Conservation (phyloP, 2,888 invertebrate genomes). For the Melinaea marsaeus region DNA sequence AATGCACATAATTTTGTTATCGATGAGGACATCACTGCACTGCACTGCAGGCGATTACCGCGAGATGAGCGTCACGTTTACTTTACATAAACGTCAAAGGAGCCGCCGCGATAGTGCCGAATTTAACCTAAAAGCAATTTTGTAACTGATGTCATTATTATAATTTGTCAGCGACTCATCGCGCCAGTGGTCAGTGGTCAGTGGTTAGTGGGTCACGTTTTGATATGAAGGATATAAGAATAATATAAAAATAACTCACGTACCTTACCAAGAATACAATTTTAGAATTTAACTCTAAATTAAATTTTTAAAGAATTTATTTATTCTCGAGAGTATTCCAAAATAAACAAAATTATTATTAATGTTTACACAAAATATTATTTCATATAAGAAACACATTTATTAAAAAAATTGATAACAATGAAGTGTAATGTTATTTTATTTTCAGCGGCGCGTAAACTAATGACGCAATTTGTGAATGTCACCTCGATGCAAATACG, state of each 20-base stretch:
- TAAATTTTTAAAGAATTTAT: too few species aligned
- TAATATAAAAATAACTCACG: too few species aligned
- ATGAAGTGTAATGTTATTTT: neutral
- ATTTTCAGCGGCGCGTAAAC: slow-evolving; percentile 9
- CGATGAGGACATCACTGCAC: slow-evolving; percentile 23
- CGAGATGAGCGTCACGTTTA: slow-evolving; percentile 57
- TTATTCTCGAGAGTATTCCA: neutral
- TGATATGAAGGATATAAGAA: neutral
- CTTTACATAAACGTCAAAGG: slow-evolving; percentile 63
- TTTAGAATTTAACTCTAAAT: too few species aligned
- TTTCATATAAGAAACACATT: neutral
- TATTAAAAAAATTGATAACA: neutral
- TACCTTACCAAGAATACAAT: too few species aligned
- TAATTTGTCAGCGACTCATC: neutral
- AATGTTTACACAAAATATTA: neutral
- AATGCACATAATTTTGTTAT: slow-evolving; percentile 7
- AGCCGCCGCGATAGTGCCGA: slow-evolving; percentile 52
- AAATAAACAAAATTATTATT: slow-evolving; percentile 5
- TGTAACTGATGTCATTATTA: slow-evolving; percentile 24
- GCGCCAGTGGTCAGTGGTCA: neutral
- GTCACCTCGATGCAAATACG: slow-evolving; percentile 25
- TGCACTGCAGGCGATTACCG: slow-evolving; percentile 26
- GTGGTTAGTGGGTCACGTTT: slow-evolving; percentile 5
- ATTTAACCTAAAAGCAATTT: slow-evolving; percentile 53
- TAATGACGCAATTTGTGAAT: slow-evolving; percentile 16